Conservation (phyloP, 2,888 invertebrate genomes). For the Alcis repandata region DNA sequence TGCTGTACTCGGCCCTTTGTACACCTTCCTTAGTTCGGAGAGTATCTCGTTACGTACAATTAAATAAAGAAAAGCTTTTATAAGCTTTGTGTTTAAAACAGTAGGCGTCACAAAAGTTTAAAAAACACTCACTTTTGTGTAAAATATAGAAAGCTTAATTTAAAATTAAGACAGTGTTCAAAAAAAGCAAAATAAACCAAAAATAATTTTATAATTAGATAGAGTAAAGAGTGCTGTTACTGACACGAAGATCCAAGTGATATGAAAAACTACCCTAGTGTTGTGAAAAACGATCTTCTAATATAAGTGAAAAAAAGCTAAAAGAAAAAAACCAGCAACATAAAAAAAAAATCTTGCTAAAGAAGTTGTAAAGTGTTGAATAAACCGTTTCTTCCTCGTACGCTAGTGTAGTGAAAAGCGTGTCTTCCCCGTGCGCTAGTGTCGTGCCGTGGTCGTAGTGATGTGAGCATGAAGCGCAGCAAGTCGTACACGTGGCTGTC, state of each 20-base stretch:
- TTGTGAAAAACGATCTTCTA: not conserved
- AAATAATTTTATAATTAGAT: not conserved
- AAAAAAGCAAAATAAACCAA: not conserved
- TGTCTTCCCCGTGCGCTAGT: not conserved
- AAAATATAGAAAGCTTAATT: no score
- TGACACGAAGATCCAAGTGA: not conserved
- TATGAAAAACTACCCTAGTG: not conserved
- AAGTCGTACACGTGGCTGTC: slow-evolving; percentile 84
- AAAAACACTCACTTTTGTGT: not conserved
- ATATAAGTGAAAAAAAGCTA: no score
- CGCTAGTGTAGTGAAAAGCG: not conserved
- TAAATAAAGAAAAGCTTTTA: slow-evolving; percentile 16
- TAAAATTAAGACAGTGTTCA: no score
- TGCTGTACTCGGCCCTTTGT: slow-evolving; percentile 45
- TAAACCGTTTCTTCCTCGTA: no score
- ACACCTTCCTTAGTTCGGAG: slow-evolving; percentile 33
- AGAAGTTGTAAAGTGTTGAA: no score
- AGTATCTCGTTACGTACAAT: slow-evolving; percentile 39
- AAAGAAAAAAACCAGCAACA: no score
- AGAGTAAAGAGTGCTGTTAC: not conserved
- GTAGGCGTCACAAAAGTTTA: not conserved
- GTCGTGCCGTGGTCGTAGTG: slow-evolving; percentile 38
- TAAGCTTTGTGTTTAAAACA: not conserved
- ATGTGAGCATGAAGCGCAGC: slow-evolving; percentile 76
- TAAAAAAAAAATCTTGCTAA: no score